Percentiles rank a stretch among this genome's conserved stretches.
phyloP scores from a whole-genome alignment of 2,113 vertebrate species.

The Pleuronectes platessa region DNA sequence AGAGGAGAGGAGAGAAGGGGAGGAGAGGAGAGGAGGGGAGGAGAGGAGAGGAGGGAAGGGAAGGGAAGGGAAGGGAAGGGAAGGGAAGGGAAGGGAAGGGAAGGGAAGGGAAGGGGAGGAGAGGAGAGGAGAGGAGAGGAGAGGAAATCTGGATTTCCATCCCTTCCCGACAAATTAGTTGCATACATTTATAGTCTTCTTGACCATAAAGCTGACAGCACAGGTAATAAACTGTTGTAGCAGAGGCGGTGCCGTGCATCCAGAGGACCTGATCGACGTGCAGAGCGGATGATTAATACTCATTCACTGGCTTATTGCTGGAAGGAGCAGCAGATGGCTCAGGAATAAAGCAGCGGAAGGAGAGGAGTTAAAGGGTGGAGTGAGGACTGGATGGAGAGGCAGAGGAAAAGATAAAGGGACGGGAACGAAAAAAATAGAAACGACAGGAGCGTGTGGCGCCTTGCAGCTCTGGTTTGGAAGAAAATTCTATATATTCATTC shows the following conservation, averaged over 20 bases:
- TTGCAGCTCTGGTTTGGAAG: conserved; percentile 4
- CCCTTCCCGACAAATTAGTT: conserved; percentile 42
- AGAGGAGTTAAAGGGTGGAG: conserved; percentile 31
- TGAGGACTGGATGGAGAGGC: conserved; percentile 2
- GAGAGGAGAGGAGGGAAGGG: no score
- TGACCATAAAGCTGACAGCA: conserved; percentile 57
- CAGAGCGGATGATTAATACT: conserved; percentile 55
- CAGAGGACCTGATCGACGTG: conserved; percentile 50
- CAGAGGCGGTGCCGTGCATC: conserved; percentile 39
- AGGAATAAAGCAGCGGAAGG: conserved; percentile 41
- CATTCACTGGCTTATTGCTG: conserved; percentile 37
- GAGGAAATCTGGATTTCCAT: conserved; percentile 15
- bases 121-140: neutral
- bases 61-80: no score
- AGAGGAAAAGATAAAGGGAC: conserved; percentile 6
- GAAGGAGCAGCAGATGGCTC: conserved; percentile 64
- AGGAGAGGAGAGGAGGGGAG: no score
- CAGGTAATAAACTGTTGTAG: conserved; percentile 45
- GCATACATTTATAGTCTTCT: conserved; percentile 41
- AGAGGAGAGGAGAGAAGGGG: no score
- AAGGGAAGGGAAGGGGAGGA: neutral
- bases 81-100: no score
- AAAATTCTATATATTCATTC: neutral
- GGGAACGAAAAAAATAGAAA: neutral
- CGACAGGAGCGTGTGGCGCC: neutral